Percentiles rank a stretch among this genome's conserved stretches.
These are phyloP conservation scores for Drosophila silvestris DNA, from an alignment of 2,888 invertebrate genomes.

Conservation along the genomic window DNA sequence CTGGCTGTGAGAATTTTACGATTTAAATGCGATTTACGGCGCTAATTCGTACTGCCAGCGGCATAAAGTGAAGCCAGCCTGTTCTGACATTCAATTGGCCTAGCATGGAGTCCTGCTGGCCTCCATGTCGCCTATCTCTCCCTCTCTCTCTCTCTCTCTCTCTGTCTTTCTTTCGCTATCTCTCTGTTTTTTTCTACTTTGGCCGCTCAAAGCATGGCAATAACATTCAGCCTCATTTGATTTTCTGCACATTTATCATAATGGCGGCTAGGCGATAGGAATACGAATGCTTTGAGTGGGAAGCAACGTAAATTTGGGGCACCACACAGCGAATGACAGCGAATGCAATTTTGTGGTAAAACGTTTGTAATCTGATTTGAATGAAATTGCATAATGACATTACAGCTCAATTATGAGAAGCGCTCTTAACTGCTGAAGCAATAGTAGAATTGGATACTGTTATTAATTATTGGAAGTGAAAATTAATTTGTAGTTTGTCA, in stretches of 20 bases:
- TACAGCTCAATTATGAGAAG: slow-evolving; percentile 42
- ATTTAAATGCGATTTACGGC: slow-evolving; percentile 81
- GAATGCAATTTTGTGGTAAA: slow-evolving; percentile 69
- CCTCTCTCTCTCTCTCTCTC: too few relatives aligned
- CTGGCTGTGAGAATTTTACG: slow-evolving; percentile 75
- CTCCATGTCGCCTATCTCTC: slow-evolving; percentile 29
- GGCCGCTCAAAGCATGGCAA: slow-evolving; percentile 60
- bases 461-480: not conserved
- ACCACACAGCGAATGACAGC: slow-evolving; percentile 46
- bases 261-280: slow-evolving; percentile 34
- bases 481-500: not conserved
- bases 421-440: slow-evolving; percentile 15
- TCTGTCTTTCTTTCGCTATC: not conserved
- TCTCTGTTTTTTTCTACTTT: not conserved
- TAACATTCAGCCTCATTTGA: slow-evolving; percentile 75
- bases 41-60: slow-evolving; percentile 75
- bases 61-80: slow-evolving; percentile 44
- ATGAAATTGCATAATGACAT: slow-evolving; percentile 51
- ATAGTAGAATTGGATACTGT: slow-evolving; percentile 8
- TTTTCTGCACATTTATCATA: slow-evolving; percentile 73
- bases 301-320: not conserved
- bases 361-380: slow-evolving; percentile 67
- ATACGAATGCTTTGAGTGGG: slow-evolving; percentile 8
- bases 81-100: slow-evolving; percentile 61
- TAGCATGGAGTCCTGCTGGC: slow-evolving; percentile 35